Conservation (phyloP, 2,113 vertebrate species). For the Hydrochoerus hydrochaeris region DNA sequence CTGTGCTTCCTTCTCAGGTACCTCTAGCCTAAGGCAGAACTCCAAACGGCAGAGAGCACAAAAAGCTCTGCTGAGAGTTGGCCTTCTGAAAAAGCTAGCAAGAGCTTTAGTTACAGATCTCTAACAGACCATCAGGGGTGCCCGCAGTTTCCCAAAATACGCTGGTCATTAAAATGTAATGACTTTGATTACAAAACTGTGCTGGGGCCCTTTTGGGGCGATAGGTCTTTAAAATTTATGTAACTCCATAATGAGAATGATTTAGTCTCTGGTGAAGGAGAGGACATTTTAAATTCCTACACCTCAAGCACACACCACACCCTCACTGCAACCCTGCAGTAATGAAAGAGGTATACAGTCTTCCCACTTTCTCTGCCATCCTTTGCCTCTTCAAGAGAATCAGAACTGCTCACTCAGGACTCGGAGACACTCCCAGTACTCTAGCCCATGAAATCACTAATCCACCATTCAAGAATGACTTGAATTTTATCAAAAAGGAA, state of each 20-base stretch:
- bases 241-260: slow-evolving; percentile 34
- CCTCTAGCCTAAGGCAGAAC: slow-evolving; percentile 32
- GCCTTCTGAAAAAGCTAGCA: slow-evolving; percentile 49
- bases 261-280: slow-evolving; percentile 25
- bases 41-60: slow-evolving; percentile 7
- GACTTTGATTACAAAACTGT: slow-evolving; percentile 62
- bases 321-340: background rate
- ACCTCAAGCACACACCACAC: background rate
- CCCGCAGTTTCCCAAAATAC: slow-evolving; percentile 46
- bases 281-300: slow-evolving; percentile 34
- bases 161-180: slow-evolving; percentile 69
- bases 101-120: slow-evolving; percentile 15
- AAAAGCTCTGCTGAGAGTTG: slow-evolving; percentile 50
- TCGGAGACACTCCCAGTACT: background rate
- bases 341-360: background rate
- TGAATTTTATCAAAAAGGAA: slow-evolving; percentile 42
- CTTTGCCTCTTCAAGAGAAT: background rate
- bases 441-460: slow-evolving; percentile 24
- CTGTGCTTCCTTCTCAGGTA: background rate
- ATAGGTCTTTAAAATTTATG: slow-evolving; percentile 64
- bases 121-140: slow-evolving; percentile 32
- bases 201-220: slow-evolving; percentile 39
- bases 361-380: background rate
- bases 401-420: background rate
- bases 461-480: slow-evolving; percentile 21